A percentile compares a stretch with the other conserved stretches of the same genome.
Evolutionary conservation across 2,113 vertebrate species (phyloP).

Genomic region (Steatornis caripensis): DNA sequence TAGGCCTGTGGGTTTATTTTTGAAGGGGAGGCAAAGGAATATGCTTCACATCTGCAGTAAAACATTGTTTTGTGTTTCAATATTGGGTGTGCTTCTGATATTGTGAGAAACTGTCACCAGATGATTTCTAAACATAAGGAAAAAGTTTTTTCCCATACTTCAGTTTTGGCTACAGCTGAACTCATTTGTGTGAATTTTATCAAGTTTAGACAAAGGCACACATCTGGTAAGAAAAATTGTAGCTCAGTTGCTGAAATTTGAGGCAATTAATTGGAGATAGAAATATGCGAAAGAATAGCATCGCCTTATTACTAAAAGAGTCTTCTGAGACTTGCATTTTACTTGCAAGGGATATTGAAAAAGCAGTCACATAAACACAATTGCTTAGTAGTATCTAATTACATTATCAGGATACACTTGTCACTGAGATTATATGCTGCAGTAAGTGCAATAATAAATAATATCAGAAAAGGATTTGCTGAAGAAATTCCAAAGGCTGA

Average conservation of each 20-base stretch:
- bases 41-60: background rate
- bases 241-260: background rate
- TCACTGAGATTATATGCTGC: conserved; percentile 1
- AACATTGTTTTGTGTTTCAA: background rate
- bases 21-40: background rate
- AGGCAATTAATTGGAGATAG: background rate
- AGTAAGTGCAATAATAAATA: conserved; percentile 58
- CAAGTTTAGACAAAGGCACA: background rate
- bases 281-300: background rate
- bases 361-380: background rate
- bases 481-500: conserved; percentile 64
- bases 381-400: conserved; percentile 26
- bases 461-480: conserved; percentile 47
- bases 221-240: background rate
- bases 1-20: background rate
- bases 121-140: background rate
- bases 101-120: background rate
- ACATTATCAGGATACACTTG: conserved; percentile 34
- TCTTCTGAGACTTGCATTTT: background rate
- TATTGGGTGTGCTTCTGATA: background rate
- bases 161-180: background rate
- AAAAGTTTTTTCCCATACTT: background rate
- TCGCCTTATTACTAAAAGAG: background rate
- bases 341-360: background rate
- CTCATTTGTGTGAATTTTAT: background rate